Base-by-base conservation (phyloP, 1,140 invertebrate genomes). In the Aricia agestis region DNA sequence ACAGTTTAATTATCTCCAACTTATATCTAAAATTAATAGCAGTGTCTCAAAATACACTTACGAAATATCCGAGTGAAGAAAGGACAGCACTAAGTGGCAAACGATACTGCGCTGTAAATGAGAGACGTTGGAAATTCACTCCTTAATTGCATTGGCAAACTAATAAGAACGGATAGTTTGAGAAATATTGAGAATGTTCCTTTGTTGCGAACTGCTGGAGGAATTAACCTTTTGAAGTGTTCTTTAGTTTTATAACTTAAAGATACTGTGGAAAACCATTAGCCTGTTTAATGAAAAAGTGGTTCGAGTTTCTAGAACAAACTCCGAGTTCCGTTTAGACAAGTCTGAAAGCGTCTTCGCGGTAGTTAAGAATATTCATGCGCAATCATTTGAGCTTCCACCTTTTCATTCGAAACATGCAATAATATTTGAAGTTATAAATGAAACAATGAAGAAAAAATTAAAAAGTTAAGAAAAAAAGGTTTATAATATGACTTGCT, bases 81-180 rank as follows among this genome's bases (percentile, higher is more conserved):
- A 25, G 6, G 19, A 25, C 52, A 58, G 31, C 58, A 17, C 32
- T 69, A 69, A 32, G 57, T 69, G 58, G 58, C 19, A 69, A 69
- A 59, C 68, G 68, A 69, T 69, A 69, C 57, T 69, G n/a, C 57
- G 68, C 25, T 61, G 68, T 73, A 70, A 73, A 73, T 70, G 65
- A 66, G 69, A 70, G 70, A 67, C 52, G 52, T 70, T 57, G 57
- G 57, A 41, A 68, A 68, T 45, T 68, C 67, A 17, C 57, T 69
- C 68, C 68, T 69, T 69, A 59, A 69, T 69, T 69, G 68, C 68
- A 69, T 69, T 32, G 57, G 68, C 52, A 69, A 69, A 41, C 68
- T 69, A 69, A 61, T 69, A 61, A 61, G 68, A 69, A 59, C 2
- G 59, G 58, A 69, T 69, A 69, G 57, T 69, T 69, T 69, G 9